Conservation (phyloP, 2,113 vertebrate species). For the Trematocara marginatum region DNA sequence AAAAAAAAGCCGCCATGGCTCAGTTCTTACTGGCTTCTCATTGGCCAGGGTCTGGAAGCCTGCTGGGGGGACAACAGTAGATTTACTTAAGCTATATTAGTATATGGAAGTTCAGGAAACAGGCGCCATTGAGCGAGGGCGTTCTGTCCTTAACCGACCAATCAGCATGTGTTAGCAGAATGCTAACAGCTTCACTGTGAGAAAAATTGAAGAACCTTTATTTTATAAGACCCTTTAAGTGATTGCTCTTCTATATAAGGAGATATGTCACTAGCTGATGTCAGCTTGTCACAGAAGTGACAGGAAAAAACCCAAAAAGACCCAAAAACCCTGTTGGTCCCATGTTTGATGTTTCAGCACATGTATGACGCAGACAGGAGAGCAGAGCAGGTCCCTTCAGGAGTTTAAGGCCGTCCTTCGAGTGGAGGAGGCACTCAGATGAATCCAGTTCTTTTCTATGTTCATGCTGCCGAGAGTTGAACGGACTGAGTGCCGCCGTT, state of each 20-base stretch:
- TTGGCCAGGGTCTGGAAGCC: neutral
- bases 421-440: neutral
- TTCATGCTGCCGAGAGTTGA: neutral
- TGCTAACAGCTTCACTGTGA: neutral
- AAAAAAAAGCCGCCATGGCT: neutral
- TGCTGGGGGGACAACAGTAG: neutral
- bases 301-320: neutral
- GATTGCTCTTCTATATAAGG: neutral
- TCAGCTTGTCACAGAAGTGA: neutral
- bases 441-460: neutral
- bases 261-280: neutral
- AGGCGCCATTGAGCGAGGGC: neutral
- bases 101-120: neutral
- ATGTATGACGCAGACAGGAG: neutral
- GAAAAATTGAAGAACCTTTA: neutral
- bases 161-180: neutral
- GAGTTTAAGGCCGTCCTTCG: neutral
- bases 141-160: neutral
- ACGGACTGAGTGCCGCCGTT: neutral
- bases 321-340: neutral
- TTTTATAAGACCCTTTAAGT: neutral
- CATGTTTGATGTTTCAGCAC: neutral
- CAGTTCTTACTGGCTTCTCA: neutral
- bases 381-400: neutral
- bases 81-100: neutral